These are phyloP conservation scores for Nipponia nippon DNA, from an alignment of 2,113 vertebrate species.

Conservation along the genomic window DNA sequence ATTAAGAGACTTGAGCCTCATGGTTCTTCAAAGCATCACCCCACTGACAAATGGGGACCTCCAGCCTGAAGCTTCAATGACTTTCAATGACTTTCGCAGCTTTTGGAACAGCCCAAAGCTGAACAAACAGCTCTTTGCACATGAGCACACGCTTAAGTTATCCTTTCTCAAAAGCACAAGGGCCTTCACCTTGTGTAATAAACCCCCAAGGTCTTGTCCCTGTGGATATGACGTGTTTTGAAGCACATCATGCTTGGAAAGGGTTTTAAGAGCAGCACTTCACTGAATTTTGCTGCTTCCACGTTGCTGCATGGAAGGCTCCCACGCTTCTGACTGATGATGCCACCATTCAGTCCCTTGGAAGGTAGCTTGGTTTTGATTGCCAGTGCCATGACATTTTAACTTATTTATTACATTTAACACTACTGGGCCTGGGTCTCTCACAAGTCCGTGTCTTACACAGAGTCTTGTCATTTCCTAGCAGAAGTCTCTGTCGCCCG, in stretches of 20 bases:
- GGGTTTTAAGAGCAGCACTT: not conserved
- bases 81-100: not conserved
- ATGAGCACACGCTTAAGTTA: not conserved
- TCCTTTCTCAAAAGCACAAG: not conserved
- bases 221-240: fast-evolving
- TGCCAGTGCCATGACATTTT: not conserved
- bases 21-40: not conserved
- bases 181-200: not conserved
- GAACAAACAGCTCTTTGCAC: not conserved
- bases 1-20: not conserved
- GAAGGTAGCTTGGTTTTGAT: not conserved
- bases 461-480: not conserved
- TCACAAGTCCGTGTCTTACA: not conserved
- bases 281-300: not conserved
- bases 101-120: not conserved
- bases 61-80: not conserved
- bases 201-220: not conserved
- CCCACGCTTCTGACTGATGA: not conserved
- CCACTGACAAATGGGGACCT: not conserved
- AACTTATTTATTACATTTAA: not conserved
- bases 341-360: not conserved
- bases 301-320: not conserved
- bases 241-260: not conserved
- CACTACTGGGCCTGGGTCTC: not conserved
- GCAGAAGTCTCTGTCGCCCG: not conserved